Evolutionary conservation across 2,797 vertebrate genomes (phyloP), one percentile per base, ranked within the genome.

Genomic region (Characodon lateralis): DNA sequence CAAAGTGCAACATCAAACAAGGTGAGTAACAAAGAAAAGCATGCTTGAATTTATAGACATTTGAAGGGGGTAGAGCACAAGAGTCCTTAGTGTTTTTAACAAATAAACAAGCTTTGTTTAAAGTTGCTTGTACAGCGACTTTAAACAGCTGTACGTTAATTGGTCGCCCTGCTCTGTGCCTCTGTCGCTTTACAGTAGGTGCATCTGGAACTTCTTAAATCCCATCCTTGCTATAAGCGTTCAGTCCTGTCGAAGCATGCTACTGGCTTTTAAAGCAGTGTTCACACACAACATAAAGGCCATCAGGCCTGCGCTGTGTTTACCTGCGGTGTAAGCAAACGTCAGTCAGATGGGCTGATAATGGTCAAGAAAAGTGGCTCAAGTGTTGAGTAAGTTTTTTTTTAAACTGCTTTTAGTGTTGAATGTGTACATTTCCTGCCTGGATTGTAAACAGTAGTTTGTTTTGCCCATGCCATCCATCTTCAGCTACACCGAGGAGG

Each of bases 1-100:
- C 96, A 97, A 74, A 98, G 96, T 77, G 96, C 96, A 35, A 90
- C 94, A 74, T 94, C 96, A 50, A 91, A 90, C 89, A 99, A 99
- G 97, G 98, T 98, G 86, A 93, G 87, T 82, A 72, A 10, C 41
- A 26, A 5, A 68, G 41, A n/a, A 41, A 24, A 24, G 43, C 3
- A 6, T 69, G 66, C 43, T 46, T 26, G n/a, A 46, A 69, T 69
- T 46, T 7, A 68, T n/a, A 43, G 20, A 41, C 43, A 58, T 22
- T 5, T 48, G 0, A 61, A 56, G 1, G 0, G 35, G 61, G 1
- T n/a, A 51, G 13, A 81, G 51, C 7, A 31, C 1, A 31, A 73
- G 39, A 58, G 26, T 5, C 9, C 2, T 43, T 65, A 18, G 5
- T 28, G 0, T 74, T 69, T 61, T 79, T 66, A 3, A 18, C 6